Conservation (phyloP, 2,888 invertebrate genomes). For the Eristalis pertinax region DNA sequence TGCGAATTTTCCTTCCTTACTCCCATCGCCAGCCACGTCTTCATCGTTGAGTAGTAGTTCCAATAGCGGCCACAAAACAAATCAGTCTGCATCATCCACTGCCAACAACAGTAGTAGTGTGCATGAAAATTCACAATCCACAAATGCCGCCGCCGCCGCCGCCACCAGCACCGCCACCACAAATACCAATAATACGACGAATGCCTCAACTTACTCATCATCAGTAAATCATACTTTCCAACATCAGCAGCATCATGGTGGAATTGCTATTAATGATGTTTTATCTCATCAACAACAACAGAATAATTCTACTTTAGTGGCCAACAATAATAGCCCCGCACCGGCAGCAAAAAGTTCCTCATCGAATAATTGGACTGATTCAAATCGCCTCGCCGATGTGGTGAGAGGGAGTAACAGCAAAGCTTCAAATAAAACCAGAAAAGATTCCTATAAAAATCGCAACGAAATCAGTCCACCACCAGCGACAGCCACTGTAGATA, state of each 20-base stretch:
- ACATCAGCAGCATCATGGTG: constrained; percentile 68
- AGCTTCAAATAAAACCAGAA: constrained; percentile 76
- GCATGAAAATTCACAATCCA: constrained; percentile 46
- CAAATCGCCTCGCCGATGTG: constrained; percentile 88
- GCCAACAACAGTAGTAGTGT: constrained; percentile 72
- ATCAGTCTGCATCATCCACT: constrained; percentile 63
- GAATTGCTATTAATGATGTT: constrained; percentile 19
- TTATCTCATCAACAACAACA: constrained; percentile 40
- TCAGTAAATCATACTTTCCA: constrained; percentile 70
- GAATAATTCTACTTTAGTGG: constrained; percentile 49
- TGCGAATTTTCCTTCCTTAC: constrained; percentile 74
- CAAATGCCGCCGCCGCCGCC: constrained; percentile 51
- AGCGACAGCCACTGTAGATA: constrained; percentile 66
- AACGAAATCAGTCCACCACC: constrained; percentile 74
- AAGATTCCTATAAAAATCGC: constrained; percentile 77
- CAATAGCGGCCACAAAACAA: constrained; percentile 37
- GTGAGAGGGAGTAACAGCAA: constrained; percentile 85
- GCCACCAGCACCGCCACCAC: constrained; percentile 53
- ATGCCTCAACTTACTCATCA: constrained; percentile 57
- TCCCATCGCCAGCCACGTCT: constrained; percentile 70
- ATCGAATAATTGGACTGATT: constrained; percentile 82
- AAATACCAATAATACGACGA: constrained; percentile 46
- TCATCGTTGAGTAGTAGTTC: constrained; percentile 60
- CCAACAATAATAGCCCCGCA: constrained; percentile 70
- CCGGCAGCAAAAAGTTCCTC: constrained; percentile 75